Evolutionary conservation across 2,888 invertebrate genomes (phyloP), one percentile per base, ranked within the genome.

Genomic region (Caenorhabditis imperialis): DNA sequence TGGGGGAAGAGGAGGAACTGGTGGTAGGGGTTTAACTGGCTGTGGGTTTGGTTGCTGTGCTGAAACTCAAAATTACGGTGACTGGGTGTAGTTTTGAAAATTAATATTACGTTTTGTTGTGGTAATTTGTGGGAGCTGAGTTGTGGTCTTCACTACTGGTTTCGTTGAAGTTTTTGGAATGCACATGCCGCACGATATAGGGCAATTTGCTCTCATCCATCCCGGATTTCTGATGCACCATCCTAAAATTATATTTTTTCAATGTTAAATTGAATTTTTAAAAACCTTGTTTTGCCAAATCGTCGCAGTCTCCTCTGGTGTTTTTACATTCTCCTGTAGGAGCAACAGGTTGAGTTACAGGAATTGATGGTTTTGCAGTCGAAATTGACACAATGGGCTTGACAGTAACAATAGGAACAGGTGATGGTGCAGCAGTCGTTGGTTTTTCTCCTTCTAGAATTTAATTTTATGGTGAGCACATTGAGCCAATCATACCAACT

Each of bases 151-250:
- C 3, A 47, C 20, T 5, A 27, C 20, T 35, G 69, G 62, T 22
- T 45, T 45, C 2, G 54, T 35, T 4, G 69, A 69, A 8, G 27
- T 38, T 23, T 54, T 69, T 45, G 30, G 75, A 40, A 78, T 73
- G 47, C 85, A 85, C 71, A 83, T 77, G 35, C 81, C 81, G 55
- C 86, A 85, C 14, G 84, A 71, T 42, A 83, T 73, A 14, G 84
- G 85, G 40, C 87, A 87, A 58, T 85, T 75, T 6, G 78, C 75
- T 23, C 79, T 77, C 87, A 87, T 87, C 85, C 85, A 87, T 16
- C 77, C 81, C 0, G 84, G 84, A 54, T 87, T 87, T 40, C 84
- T 76, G n/a, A 74, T 75, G 55, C 87, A 87, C 87, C 87, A 87
- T 10, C 86, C 84, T 84, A 25, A 38, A 77, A 25, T 12, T 38